Evolutionary conservation across 2,113 vertebrate species (phyloP).

Genomic region (Vanacampus margaritifer): DNA sequence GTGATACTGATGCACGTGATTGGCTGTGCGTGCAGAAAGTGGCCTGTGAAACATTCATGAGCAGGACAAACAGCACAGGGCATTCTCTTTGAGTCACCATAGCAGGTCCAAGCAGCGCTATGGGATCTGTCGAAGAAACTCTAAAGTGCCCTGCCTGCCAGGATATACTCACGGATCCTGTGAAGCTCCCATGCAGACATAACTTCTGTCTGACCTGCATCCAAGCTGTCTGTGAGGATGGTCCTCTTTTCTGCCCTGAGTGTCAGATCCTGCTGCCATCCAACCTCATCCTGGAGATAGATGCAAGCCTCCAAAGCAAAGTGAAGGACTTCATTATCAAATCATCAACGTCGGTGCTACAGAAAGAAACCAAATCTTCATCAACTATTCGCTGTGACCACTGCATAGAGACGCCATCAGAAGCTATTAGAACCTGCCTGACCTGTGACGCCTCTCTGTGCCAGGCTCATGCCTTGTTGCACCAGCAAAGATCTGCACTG

Average conservation of each 20-base stretch:
- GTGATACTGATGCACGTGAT: constrained; percentile 47
- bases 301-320: constrained; percentile 54
- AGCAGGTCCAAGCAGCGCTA: constrained; percentile 38
- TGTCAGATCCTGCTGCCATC: constrained; percentile 69
- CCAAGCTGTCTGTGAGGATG: constrained; percentile 61
- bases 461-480: constrained; percentile 63
- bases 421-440: constrained; percentile 68
- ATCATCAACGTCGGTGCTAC: neutral
- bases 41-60: constrained; percentile 63
- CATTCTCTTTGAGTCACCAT: constrained; percentile 10
- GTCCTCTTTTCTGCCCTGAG: constrained; percentile 71
- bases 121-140: constrained; percentile 47
- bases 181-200: constrained; percentile 66
- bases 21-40: constrained; percentile 23
- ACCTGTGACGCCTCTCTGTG: constrained; percentile 72
- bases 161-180: constrained; percentile 65
- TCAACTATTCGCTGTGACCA: constrained; percentile 63
- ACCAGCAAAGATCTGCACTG: constrained; percentile 63
- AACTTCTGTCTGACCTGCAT: constrained; percentile 72
- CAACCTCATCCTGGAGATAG: constrained; percentile 55
- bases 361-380: constrained; percentile 4
- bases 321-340: constrained; percentile 39
- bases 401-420: constrained; percentile 62
- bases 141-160: constrained; percentile 72
- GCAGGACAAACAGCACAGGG: constrained; percentile 23